Conservation (phyloP, 2,113 vertebrate genomes). For the Agelaius tricolor region DNA sequence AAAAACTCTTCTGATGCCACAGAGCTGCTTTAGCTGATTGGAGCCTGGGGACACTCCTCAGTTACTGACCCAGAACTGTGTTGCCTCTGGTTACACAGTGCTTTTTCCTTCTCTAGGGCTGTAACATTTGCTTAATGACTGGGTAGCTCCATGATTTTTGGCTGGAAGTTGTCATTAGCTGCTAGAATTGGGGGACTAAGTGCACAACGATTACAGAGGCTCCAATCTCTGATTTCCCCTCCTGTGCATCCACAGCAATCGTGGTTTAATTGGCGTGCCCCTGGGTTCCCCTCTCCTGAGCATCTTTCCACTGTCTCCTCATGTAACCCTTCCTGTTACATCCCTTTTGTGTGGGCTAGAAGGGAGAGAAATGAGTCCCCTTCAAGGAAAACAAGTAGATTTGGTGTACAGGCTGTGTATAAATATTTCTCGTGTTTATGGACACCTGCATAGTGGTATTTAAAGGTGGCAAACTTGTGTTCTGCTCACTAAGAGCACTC, state of each 20-base stretch:
- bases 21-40: neutral
- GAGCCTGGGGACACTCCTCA: neutral
- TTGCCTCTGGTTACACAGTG: neutral
- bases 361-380: neutral
- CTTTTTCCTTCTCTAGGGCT: neutral
- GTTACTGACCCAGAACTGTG: neutral
- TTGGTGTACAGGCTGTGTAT: neutral
- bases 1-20: neutral
- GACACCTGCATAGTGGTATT: neutral
- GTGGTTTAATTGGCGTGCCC: neutral
- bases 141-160: conserved; percentile 30
- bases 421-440: neutral
- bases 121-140: conserved; percentile 37
- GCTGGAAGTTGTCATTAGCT: conserved; percentile 51
- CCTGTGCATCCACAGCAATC: neutral
- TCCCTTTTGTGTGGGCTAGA: neutral
- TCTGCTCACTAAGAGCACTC: neutral
- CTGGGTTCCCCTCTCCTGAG: neutral
- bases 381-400: neutral
- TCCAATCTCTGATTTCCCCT: neutral
- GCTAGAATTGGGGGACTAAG: conserved; percentile 6
- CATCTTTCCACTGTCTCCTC: neutral
- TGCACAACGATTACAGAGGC: neutral
- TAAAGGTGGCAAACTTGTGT: neutral
- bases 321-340: neutral